Percentiles rank a stretch among this genome's conserved stretches.
Conservation (phyloP, 2,797 vertebrate genomes). For the Melanotaenia maccullochi region DNA sequence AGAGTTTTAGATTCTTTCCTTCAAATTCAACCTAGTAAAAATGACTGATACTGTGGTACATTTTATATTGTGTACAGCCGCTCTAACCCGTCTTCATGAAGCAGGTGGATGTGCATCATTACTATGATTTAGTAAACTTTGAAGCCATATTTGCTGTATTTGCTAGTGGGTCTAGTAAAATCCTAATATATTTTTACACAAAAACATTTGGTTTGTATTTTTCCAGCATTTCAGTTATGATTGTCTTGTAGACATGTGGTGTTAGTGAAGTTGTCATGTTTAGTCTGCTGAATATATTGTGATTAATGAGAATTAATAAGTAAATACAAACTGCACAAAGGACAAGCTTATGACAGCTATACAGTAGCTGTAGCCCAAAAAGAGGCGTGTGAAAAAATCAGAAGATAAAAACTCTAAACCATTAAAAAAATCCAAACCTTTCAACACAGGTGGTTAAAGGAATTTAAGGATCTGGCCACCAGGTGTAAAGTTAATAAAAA, state of each 20-base stretch:
- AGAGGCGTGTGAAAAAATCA: neutral
- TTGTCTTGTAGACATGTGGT: rapidly evolving
- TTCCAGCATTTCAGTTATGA: neutral
- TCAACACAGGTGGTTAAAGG: conserved; percentile 24
- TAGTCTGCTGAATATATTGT: neutral
- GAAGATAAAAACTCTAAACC: neutral
- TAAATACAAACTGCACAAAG: neutral
- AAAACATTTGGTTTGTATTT: neutral
- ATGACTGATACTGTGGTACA: no score
- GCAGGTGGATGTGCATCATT: no score
- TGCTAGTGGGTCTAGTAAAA: neutral
- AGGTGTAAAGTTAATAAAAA: conserved; percentile 39
- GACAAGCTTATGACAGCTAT: neutral
- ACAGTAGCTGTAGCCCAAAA: neutral
- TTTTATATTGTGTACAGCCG: no score
- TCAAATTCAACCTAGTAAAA: neutral
- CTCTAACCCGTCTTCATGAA: no score
- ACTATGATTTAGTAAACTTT: no score
- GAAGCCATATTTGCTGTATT: no score
- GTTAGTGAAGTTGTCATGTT: neutral
- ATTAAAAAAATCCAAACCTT: conserved; percentile 10
- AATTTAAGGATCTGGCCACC: conserved; percentile 33
- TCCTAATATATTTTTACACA: neutral
- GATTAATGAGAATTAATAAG: neutral
- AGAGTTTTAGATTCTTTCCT: neutral